These are phyloP conservation scores for Drosophila imparisetae DNA, from an alignment of 2,888 invertebrate species.

Conservation along the genomic window DNA sequence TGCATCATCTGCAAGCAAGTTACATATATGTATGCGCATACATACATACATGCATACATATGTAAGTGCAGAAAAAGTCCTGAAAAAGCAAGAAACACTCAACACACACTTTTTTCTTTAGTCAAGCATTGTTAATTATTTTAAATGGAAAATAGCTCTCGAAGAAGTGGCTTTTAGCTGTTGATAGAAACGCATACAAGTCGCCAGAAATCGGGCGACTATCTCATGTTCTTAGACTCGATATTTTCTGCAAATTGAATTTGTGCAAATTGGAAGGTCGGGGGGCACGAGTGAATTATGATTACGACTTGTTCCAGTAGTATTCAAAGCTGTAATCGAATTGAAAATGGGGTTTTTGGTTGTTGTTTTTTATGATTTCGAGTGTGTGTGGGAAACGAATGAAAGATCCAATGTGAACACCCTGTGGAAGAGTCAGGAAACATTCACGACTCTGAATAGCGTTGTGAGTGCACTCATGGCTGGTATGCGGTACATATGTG, in stretches of 20 bases:
- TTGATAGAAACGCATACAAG: neutral
- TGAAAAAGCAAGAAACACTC: neutral
- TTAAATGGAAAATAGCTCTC: neutral
- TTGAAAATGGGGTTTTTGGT: conserved; percentile 2
- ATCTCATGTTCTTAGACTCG: neutral
- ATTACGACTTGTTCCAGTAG: neutral
- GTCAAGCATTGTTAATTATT: neutral
- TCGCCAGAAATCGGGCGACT: neutral
- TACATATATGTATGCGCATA: neutral
- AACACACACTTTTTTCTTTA: neutral
- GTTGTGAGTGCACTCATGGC: conserved; percentile 16
- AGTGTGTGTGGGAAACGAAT: conserved; percentile 18
- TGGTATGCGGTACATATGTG: neutral
- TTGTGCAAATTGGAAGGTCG: neutral
- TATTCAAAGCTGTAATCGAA: conserved; percentile 9
- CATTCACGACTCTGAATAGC: neutral
- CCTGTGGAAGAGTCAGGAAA: neutral
- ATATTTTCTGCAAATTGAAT: conserved; percentile 5
- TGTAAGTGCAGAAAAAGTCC: neutral
- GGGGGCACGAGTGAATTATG: neutral
- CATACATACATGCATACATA: neutral
- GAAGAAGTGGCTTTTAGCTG: neutral
- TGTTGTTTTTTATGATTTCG: conserved; percentile 9
- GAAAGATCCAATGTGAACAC: conserved; percentile 15
- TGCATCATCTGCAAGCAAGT: neutral